Conservation (phyloP, 2,797 vertebrate genomes). For the Cyprinodon diabolis region DNA sequence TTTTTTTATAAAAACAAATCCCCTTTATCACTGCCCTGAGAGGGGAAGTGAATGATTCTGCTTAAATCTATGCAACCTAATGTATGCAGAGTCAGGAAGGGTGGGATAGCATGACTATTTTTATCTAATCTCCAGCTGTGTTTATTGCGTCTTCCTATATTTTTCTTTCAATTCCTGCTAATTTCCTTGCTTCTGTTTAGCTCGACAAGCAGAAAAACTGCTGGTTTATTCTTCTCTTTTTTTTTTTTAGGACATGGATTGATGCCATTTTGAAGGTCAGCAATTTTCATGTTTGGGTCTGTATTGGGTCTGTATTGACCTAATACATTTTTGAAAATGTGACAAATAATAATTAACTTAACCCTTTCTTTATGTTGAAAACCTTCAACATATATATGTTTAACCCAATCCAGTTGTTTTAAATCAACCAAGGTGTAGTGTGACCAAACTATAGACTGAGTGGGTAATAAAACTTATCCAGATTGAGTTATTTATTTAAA, state of each 20-base stretch:
- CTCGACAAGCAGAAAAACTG: neutral
- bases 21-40: constrained; percentile 57
- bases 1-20: constrained; percentile 60
- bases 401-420: neutral
- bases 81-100: constrained; percentile 17
- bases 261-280: neutral
- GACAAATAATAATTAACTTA: too few relatives aligned
- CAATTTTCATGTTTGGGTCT: neutral
- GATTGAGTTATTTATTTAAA: neutral
- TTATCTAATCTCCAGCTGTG: constrained; percentile 37
- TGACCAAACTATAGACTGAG: too few relatives aligned
- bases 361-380: too few relatives aligned
- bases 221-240: neutral
- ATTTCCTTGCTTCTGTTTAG: constrained; percentile 18
- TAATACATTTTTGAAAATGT: too few relatives aligned
- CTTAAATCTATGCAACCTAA: constrained; percentile 43
- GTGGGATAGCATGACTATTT: constrained; percentile 42
- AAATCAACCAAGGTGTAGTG: neutral
- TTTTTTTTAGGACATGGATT: neutral
- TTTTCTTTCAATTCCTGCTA: constrained; percentile 17
- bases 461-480: too few relatives aligned
- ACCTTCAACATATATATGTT: too few relatives aligned
- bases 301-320: too few relatives aligned
- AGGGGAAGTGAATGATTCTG: constrained; percentile 53
- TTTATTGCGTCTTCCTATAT: constrained; percentile 13